Base-by-base conservation (phyloP, 2,888 invertebrate genomes). In the Liodrosophila aerea region DNA sequence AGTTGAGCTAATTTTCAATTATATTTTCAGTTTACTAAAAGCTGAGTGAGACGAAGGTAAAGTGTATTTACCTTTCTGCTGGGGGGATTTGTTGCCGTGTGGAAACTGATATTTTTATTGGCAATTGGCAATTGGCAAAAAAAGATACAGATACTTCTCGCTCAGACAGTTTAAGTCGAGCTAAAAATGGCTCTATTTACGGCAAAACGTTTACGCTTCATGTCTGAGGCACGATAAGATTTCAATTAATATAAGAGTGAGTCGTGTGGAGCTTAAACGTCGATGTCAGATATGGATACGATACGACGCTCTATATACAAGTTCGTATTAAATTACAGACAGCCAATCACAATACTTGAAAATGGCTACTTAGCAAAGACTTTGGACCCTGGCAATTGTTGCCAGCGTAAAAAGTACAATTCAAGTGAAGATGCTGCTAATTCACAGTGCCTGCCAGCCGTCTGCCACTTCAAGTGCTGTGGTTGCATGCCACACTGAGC, bases 231-330 rank as follows among this genome's bases (percentile, higher is more conserved):
- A 64, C 62, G 78, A 82, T 81, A 81, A 76, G 74, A 78, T 76
- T 82, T 82, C 82, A 81, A 82, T 81, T 82, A 82, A 75, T 82
- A 73, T 69, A 49, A 56, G 58, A 66, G 65, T 13, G 4, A 41
- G n/a, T 1, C 22, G 29, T 12, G 8, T 7, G 41, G 54, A 59
- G 66, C 58, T 59, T 62, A 61, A 62, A 58, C 44, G 36, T 15
- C 13, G 50, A 63, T 52, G 49, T 36, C 52, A 33, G 54, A 46
- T 36, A 37, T 43, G 16, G 50, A 47, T 53, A 51, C 11, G 13
- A 36, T 2, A 5, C 11, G 12, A 15, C 37, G 12, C 7, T 22
- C 5, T 37, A 4, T 22, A 37, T 33, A 44, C 27, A 15, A 12
- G 7, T 39, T 13, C 16, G 41, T 59, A 53, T 71, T 63, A 57